Conservation (phyloP, 2,113 vertebrate genomes). For the Nibea coibor region DNA sequence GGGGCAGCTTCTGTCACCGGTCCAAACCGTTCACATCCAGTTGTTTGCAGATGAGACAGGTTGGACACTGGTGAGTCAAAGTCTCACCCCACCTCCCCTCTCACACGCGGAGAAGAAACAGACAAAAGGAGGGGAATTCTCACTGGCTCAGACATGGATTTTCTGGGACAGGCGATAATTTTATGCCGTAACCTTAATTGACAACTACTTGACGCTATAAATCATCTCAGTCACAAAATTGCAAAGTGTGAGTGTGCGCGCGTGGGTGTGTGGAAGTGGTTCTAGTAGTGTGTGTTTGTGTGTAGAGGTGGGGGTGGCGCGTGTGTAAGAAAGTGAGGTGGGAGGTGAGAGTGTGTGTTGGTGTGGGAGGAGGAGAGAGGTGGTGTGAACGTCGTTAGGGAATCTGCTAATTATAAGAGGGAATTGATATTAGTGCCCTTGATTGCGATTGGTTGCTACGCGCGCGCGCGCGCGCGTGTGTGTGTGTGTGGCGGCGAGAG, state of each 20-base stretch:
- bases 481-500: neutral
- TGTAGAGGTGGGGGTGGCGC: conserved; percentile 12
- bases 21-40: conserved; percentile 22
- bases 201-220: conserved; percentile 86
- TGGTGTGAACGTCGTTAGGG: conserved; percentile 76
- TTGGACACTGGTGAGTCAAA: conserved; percentile 26
- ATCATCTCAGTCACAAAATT: conserved; percentile 76
- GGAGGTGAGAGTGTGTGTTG: conserved; percentile 70
- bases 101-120: conserved; percentile 12
- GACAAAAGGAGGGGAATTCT: conserved; percentile 52
- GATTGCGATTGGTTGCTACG: conserved; percentile 70
- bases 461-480: conserved; percentile 26
- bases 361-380: conserved; percentile 54
- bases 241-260: conserved; percentile 8
- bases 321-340: conserved; percentile 60
- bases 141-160: conserved; percentile 74
- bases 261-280: conserved; percentile 31
- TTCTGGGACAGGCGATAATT: conserved; percentile 85
- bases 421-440: conserved; percentile 87
- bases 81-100: conserved; percentile 36
- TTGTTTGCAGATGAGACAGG: conserved; percentile 43
- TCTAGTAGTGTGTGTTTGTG: conserved; percentile 13
- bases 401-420: conserved; percentile 87
- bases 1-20: conserved; percentile 35
- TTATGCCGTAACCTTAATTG: conserved; percentile 88